Base-by-base conservation (phyloP, 2,888 invertebrate genomes). In the Nebria brevicollis region DNA sequence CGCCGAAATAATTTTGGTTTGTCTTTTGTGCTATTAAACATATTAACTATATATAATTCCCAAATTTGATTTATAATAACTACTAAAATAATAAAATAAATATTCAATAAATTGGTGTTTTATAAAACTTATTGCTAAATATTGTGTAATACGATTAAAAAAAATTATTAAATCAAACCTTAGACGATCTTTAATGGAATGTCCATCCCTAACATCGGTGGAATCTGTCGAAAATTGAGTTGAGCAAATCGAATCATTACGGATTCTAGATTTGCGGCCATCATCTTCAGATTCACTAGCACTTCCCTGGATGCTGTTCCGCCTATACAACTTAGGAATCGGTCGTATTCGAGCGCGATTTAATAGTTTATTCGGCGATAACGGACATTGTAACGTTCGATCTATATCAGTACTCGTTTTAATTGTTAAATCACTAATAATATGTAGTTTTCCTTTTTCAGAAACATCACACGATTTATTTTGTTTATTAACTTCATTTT, bases 261-360 rank as follows among this genome's bases (percentile, higher is more conserved):
- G 89, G 81, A 87, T 90, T 83, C 88, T 84, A 77, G 85, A 85
- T 82, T 85, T 88, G 83, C 87, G 88, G 70, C 84, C 86, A 84
- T 93, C 94, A 86, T 94, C 94, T 84, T 94, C 94, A 0, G 94
- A 94, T 87, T 94, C 94, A 85, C 92, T 93, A 1, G 93, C 92
- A 88, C 93, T 94, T 11, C 91, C 91, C 90, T 91, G 92, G 65
- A 93, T 88, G 87, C 94, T 94, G 85, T 94, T 94, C 84, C 94
- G 91, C 81, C 94, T 90, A 25, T 93, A 92, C 77, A 95, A 90
- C 84, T 93, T 90, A 0, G 95, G 95, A 4, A 92, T 91, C 3
- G 95, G 94, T 66, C 93, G 91, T 64, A 95, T 92, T 83, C 94
- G 92, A 0, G 92, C 91, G 1, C 95, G 90, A 75, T 92, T 93